phyloP scores from a whole-genome alignment of 2,113 vertebrate species.

The Pachyramphus minor region DNA sequence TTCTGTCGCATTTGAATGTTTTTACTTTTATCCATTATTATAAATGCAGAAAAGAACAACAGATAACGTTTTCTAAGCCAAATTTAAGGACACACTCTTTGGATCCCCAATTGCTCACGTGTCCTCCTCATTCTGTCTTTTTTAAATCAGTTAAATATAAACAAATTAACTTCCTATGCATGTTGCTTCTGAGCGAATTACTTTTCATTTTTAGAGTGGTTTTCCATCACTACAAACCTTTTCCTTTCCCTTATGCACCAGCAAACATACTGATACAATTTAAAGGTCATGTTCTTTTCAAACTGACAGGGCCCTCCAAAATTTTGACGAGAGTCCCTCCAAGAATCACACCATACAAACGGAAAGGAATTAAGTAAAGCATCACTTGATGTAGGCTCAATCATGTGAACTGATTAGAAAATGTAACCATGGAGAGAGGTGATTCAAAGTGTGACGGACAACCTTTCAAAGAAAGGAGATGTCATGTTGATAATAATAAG shows the following conservation, averaged over 20 bases:
- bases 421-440: constrained; percentile 67
- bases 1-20: neutral
- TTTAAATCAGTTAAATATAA: constrained; percentile 64
- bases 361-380: constrained; percentile 87
- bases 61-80: neutral
- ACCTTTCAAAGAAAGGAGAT: constrained; percentile 74
- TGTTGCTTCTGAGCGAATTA: constrained; percentile 75
- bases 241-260: constrained; percentile 92
- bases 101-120: neutral
- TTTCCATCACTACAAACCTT: constrained; percentile 90
- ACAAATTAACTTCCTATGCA: constrained; percentile 69
- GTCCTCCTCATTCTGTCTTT: neutral
- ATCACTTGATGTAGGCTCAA: constrained; percentile 80
- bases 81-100: neutral
- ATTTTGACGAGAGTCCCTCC: constrained; percentile 93
- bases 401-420: constrained; percentile 89
- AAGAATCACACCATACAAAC: constrained; percentile 81
- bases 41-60: neutral
- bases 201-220: constrained; percentile 75
- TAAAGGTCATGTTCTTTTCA: constrained; percentile 99
- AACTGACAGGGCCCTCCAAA: constrained; percentile 98
- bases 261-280: constrained; percentile 99
- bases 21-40: neutral
- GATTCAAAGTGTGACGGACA: constrained; percentile 71
- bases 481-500: constrained; percentile 70